Base-by-base conservation (phyloP, 2,888 invertebrate species). In the Dasysyrphus albostriatus region DNA sequence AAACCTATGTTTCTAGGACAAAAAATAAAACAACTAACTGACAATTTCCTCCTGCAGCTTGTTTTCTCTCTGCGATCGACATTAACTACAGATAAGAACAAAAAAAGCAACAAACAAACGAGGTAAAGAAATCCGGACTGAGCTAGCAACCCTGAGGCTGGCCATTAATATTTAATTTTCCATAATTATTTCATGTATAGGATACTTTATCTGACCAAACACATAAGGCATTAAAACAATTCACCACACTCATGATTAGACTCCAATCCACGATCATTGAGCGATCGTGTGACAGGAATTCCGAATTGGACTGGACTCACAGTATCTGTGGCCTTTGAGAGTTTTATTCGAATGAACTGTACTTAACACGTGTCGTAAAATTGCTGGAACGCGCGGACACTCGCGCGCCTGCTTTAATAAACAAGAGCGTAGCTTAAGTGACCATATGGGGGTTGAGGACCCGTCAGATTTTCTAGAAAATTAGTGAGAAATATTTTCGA, bases 131-230 rank as follows among this genome's bases (percentile, higher is more conserved):
- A 83, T 79, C 44, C 78, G 77, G 63, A 87, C 82, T 24, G 49
- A 83, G 78, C 37, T 63, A 49, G 58, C 78, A 87, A 75, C 75
- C 87, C 87, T 87, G 75, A 75, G 83, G 82, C 77, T 70, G 58
- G 78, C 74, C 83, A 87, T 87, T 87, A 87, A 87, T 87, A 83
- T 83, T 87, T 87, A 87, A 87, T 87, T 83, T 83, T 74, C 67
- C 78, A 72, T 87, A 87, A 87, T 87, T 87, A 87, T 87, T 87
- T 78, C 78, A 87, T 83, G 85, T 85, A n/a, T n/a, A 85, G 85
- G 85, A 85, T 82, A 85, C 63, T 74, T 51, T 59, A 67, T 70
- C 51, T 49, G 42, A 56, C 29, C 14, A 56, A 42, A 42, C 29
- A 44, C 61, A n/a, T n/a, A 32, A 44, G 47, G 44, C 37, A 77